A percentile compares a stretch with the other conserved stretches of the same genome.
These are phyloP conservation scores for Drosophila nigricruria DNA, from an alignment of 2,888 invertebrate species.

Conservation along the genomic window DNA sequence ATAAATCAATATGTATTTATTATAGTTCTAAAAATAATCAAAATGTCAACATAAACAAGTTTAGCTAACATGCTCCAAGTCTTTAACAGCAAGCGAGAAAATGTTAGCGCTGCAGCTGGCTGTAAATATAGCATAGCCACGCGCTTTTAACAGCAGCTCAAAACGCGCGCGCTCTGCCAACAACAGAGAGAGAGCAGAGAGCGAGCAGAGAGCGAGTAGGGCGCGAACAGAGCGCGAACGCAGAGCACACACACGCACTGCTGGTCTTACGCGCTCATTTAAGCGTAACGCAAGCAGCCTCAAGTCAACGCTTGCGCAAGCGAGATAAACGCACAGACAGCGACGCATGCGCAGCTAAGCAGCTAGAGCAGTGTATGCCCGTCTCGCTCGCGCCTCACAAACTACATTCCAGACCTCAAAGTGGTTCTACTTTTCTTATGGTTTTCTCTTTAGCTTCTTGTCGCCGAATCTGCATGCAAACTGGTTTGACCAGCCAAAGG, in stretches of 20 bases:
- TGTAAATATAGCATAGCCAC: slow-evolving; percentile 9
- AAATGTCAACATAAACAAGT: background rate
- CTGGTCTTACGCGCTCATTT: slow-evolving; percentile 79
- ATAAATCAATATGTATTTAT: background rate
- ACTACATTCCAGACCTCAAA: slow-evolving; percentile 33
- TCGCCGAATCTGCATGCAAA: slow-evolving; percentile 58
- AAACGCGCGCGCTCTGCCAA: background rate
- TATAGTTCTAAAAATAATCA: background rate
- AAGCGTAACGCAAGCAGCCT: slow-evolving; percentile 79
- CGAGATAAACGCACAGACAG: slow-evolving; percentile 50
- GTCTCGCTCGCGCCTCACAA: slow-evolving; percentile 37
- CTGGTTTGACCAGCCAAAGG: slow-evolving; percentile 70
- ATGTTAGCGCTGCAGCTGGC: too few relatives aligned
- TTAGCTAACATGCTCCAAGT: background rate
- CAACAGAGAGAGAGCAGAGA: background rate
- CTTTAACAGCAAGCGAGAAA: background rate
- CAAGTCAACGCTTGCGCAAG: slow-evolving; percentile 33
- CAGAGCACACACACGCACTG: slow-evolving; percentile 45
- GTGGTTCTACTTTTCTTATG: slow-evolving; percentile 11
- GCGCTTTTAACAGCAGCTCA: slow-evolving; percentile 45
- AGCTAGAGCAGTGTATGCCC: slow-evolving; percentile 14
- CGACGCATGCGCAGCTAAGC: slow-evolving; percentile 56
- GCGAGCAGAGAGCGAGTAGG: background rate
- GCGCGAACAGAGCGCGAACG: background rate
- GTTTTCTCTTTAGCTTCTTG: slow-evolving; percentile 15